phyloP scores from a whole-genome alignment of 2,797 vertebrate species.

The Tenualosa ilisha region DNA sequence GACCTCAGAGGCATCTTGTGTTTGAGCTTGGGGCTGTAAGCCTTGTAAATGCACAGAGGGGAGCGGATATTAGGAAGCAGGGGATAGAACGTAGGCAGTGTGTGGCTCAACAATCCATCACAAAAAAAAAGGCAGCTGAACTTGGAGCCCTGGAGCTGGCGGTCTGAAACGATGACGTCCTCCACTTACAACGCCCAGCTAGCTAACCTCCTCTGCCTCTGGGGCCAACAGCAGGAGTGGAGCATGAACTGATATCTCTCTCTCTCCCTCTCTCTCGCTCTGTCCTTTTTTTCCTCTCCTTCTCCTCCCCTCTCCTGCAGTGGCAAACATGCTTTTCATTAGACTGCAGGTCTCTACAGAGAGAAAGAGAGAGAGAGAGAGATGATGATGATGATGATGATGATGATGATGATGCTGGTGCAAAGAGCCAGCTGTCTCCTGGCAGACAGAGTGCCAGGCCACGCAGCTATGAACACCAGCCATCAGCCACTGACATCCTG shows the following conservation, averaged over 20 bases:
- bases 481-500: background rate
- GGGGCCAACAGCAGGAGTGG: background rate
- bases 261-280: background rate
- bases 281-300: constrained; percentile 25
- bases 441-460: constrained; percentile 45
- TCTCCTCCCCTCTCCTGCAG: constrained; percentile 29
- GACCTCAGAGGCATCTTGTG: background rate
- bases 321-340: constrained; percentile 60
- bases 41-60: background rate
- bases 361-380: background rate
- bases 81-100: background rate
- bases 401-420: background rate
- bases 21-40: background rate
- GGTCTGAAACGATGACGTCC: constrained; percentile 54
- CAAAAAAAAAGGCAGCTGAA: background rate
- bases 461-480: background rate
- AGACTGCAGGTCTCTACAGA: constrained; percentile 30
- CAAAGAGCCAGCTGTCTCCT: constrained; percentile 38
- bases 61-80: background rate
- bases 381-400: background rate
- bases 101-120: background rate
- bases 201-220: background rate
- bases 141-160: background rate
- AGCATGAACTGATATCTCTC: background rate
- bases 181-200: constrained; percentile 34